phyloP scores from a whole-genome alignment of 2,797 vertebrate genomes.

The Rhinichthys osculus region DNA sequence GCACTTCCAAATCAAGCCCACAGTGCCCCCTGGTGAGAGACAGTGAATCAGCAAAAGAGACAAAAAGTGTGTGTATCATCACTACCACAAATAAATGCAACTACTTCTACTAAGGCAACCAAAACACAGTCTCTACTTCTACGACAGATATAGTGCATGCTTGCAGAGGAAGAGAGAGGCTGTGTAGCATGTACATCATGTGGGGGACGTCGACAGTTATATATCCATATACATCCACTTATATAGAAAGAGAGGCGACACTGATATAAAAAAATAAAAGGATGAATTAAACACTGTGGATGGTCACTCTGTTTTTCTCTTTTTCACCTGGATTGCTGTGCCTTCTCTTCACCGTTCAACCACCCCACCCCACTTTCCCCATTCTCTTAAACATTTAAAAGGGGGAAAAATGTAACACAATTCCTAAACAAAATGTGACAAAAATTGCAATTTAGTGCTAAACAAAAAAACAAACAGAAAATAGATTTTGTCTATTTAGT shows the following conservation, averaged over 20 bases:
- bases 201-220: constrained; percentile 84
- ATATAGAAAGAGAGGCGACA: constrained; percentile 84
- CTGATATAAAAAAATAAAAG: constrained; percentile 84
- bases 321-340: constrained; percentile 57
- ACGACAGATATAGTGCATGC: constrained; percentile 76
- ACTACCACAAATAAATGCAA: constrained; percentile 66
- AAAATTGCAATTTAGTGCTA: not conserved
- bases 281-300: constrained; percentile 81
- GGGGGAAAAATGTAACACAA: not conserved
- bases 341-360: constrained; percentile 52
- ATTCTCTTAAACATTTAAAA: not conserved
- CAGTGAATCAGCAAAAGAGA: constrained; percentile 76
- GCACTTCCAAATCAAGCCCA: constrained; percentile 67
- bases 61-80: constrained; percentile 69
- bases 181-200: constrained; percentile 82
- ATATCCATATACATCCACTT: constrained; percentile 85
- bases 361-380: constrained; percentile 36
- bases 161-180: constrained; percentile 82
- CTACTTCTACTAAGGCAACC: constrained; percentile 67
- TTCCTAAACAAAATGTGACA: not conserved
- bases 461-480: not conserved
- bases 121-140: constrained; percentile 65
- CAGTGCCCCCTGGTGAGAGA: constrained; percentile 76
- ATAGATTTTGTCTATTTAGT: not conserved
- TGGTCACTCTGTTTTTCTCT: constrained; percentile 67